Percentiles rank a stretch among this genome's conserved stretches.
phyloP scores from a whole-genome alignment of 1,140 invertebrate genomes.

The Solenopsis fugax region DNA sequence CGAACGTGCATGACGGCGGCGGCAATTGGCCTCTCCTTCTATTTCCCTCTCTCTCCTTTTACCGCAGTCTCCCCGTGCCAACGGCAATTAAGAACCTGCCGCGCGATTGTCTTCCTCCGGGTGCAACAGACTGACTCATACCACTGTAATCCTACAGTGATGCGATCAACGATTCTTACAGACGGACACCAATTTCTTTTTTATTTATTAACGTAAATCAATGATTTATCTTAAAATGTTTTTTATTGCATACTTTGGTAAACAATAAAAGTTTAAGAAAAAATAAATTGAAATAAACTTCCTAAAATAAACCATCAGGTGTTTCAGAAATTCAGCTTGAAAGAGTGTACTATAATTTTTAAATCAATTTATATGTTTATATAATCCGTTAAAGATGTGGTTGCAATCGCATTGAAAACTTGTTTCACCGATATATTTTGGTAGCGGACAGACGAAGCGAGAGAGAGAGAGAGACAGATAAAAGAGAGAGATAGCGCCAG shows the following conservation, averaged over 20 bases:
- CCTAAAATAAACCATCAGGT: not conserved
- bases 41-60: not conserved
- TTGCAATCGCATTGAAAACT: constrained; percentile 55
- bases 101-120: constrained; percentile 54
- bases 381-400: not conserved
- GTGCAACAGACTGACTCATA: constrained; percentile 21
- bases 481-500: constrained; percentile 38
- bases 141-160: constrained; percentile 17
- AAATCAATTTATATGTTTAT: constrained; percentile 27
- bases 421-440: constrained; percentile 73
- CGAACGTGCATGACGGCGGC: constrained; percentile 12
- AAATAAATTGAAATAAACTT: not conserved
- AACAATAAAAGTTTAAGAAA: not conserved
- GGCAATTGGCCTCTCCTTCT: not conserved
- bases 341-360: not conserved
- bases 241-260: not conserved
- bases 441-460: constrained; percentile 63
- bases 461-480: constrained; percentile 48
- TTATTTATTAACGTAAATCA: not conserved
- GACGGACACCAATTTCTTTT: not conserved
- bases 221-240: not conserved
- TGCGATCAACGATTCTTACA: constrained; percentile 15
- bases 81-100: constrained; percentile 57
- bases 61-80: constrained; percentile 9
- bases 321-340: not conserved